These are phyloP conservation scores for Lepidochrysops patricia DNA, from an alignment of 2,888 invertebrate genomes.

Conservation along the genomic window DNA sequence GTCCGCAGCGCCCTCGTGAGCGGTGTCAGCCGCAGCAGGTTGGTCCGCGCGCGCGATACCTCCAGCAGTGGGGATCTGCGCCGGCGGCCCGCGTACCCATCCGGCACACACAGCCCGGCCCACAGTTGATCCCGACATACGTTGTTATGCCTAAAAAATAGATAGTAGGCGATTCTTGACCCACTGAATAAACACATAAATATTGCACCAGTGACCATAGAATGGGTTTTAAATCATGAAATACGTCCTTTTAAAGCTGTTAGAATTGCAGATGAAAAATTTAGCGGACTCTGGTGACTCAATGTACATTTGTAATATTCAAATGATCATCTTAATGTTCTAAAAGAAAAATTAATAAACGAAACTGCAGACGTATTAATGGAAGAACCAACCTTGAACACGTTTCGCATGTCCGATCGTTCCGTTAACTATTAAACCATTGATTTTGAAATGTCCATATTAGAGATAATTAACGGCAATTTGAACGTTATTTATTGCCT, in stretches of 20 bases:
- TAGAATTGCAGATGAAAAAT: not conserved
- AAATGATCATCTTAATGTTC: not conserved
- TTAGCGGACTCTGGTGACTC: not conserved
- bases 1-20: too few species aligned
- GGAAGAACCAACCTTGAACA: not conserved
- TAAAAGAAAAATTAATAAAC: not conserved
- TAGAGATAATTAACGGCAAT: not conserved
- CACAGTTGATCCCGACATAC: too few species aligned
- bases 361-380: not conserved
- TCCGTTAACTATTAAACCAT: not conserved
- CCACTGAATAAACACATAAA: too few species aligned
- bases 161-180: too few species aligned
- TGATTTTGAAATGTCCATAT: constrained; percentile 6
- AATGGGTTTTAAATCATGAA: too few species aligned
- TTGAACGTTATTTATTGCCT: not conserved
- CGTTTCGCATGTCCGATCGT: not conserved
- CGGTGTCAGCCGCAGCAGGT: too few species aligned
- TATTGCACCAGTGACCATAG: too few species aligned
- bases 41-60: too few species aligned
- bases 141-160: too few species aligned
- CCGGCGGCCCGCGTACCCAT: too few species aligned
- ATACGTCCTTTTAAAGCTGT: not conserved
- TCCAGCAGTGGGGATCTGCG: too few species aligned
- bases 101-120: too few species aligned
- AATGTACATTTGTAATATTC: not conserved